These are phyloP conservation scores for Brachyopa scutellaris DNA, from an alignment of 2,888 invertebrate species.

Conservation along the genomic window DNA sequence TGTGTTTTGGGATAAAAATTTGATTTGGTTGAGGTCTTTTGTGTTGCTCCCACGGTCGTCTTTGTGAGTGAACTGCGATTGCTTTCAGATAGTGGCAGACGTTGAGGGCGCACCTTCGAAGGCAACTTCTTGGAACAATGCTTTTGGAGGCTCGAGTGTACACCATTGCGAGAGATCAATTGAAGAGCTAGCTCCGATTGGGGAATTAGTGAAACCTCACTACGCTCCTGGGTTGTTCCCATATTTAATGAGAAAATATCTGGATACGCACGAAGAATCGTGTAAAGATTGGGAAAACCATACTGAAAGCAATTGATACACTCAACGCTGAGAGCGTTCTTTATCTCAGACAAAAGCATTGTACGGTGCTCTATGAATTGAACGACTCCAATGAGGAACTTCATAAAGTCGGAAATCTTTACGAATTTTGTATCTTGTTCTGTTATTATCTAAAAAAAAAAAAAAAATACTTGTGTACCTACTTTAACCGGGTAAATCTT, in stretches of 20 bases:
- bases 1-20: constrained; percentile 50
- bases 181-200: constrained; percentile 75
- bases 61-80: constrained; percentile 35
- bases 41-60: background rate
- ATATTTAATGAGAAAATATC: constrained; percentile 79
- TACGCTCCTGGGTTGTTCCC: constrained; percentile 78
- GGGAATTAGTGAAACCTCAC: constrained; percentile 77
- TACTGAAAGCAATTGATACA: constrained; percentile 59
- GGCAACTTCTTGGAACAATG: constrained; percentile 34
- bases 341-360: constrained; percentile 79
- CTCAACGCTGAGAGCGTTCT: constrained; percentile 76
- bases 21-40: constrained; percentile 17
- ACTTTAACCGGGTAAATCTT: too few species aligned
- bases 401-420: constrained; percentile 77
- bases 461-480: background rate
- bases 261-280: constrained; percentile 78
- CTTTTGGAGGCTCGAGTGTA: constrained; percentile 20
- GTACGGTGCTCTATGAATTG: constrained; percentile 78
- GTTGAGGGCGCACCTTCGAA: constrained; percentile 40
- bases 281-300: constrained; percentile 79
- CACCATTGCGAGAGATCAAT: constrained; percentile 29
- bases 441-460: constrained; percentile 75
- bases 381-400: constrained; percentile 78
- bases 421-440: constrained; percentile 76
- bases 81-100: constrained; percentile 51